Evolutionary conservation across 1,140 invertebrate species (phyloP), one percentile per base, ranked within the genome.

Genomic region (Pogonomyrmex californicus): DNA sequence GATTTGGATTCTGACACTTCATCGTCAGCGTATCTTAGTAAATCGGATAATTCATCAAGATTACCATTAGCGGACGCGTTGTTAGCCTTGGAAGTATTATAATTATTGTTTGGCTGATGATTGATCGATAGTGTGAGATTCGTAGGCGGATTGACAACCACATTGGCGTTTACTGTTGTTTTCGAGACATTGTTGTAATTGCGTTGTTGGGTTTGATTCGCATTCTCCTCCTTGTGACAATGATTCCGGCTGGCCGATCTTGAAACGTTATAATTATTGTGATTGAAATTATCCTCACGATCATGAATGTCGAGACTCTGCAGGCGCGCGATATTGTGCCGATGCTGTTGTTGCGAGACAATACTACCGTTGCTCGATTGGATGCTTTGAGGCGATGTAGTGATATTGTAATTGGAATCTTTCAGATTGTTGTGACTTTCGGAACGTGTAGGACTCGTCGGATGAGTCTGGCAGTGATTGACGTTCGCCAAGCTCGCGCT

Each of bases 31-130:
- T 95, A 95, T 87, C 97, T 96, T 56, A 97, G 92, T 1, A 97
- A 94, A 94, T 98, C 97, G 6, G 97, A 97, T 1, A 97, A 93
- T 91, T 98, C 97, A 82, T 97, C 97, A 23, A 97, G 92, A 92
- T 97, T 96, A 30, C 95, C 95, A 41, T 95, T 95, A 4, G 93
- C 92, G 0, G 89, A 58, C 0, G 88, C 85, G 6, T 91, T 92
- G 30, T 87, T 90, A 1, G 77, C 75, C 51, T 93, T 93, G 7
- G 79, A 30, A 36, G 44, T 71, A n/a, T 92, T 83, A 60, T 95
- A 95, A 81, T 95, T 95, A 38, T 95, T 95, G 56, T 94, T 94
- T 5, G 93, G 93, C 36, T 94, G 94, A 87, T 95, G 94, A 85
- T 94, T 91, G 36, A 94, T 94, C 0, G 94, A 92, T 0, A 95